phyloP scores from a whole-genome alignment of 2,888 invertebrate species.

The Acronicta aceris region DNA sequence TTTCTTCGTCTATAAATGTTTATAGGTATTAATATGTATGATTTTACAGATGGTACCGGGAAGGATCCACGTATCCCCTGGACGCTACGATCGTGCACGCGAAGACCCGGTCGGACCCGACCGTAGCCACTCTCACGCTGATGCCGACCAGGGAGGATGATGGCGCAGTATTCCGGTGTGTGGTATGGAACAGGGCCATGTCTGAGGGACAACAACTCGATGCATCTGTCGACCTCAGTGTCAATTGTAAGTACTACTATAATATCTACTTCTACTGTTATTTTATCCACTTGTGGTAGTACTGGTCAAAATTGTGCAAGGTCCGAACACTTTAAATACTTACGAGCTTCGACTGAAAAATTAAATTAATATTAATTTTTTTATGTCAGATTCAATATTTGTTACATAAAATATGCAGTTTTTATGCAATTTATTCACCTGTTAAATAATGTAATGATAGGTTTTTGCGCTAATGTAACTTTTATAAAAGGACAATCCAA shows the following conservation, averaged over 20 bases:
- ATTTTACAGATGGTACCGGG: constrained; percentile 92
- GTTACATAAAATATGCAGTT: no score
- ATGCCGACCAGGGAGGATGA: constrained; percentile 95
- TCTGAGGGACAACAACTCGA: constrained; percentile 94
- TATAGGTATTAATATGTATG: constrained; percentile 20
- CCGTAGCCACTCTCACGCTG: constrained; percentile 93
- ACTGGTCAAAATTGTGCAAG: no score
- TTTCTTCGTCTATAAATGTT: not conserved
- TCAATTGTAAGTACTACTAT: constrained; percentile 94
- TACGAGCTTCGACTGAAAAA: no score
- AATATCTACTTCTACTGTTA: no score
- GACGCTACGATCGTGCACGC: constrained; percentile 92
- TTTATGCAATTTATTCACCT: no score
- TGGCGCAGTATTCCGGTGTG: constrained; percentile 94
- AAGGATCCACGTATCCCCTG: constrained; percentile 92
- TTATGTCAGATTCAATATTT: no score
- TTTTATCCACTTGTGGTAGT: no score
- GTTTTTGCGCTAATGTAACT: no score
- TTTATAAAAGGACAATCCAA: no score
- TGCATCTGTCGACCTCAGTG: constrained; percentile 94
- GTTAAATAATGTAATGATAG: no score
- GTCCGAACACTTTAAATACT: no score
- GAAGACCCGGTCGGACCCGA: constrained; percentile 92
- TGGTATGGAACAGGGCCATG: constrained; percentile 97
- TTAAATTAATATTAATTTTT: no score